Conservation (phyloP, 2,113 vertebrate species). For the Naja naja region DNA sequence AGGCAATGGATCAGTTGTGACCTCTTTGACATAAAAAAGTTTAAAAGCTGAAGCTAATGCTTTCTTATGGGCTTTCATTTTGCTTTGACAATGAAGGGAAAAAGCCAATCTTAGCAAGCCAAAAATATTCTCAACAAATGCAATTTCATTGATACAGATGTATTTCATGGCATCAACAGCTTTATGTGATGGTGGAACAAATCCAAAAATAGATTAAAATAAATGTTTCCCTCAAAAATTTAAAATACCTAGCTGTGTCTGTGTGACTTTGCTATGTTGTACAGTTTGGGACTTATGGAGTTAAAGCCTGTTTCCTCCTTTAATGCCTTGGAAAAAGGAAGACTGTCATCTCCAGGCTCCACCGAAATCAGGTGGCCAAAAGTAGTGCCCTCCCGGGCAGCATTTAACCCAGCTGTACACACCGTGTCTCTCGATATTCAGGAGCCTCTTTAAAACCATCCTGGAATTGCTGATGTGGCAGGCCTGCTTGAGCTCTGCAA, state of each 20-base stretch:
- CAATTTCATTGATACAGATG: slow-evolving; percentile 74
- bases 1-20: slow-evolving; percentile 69
- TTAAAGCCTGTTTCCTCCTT: background rate
- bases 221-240: background rate
- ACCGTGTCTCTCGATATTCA: background rate
- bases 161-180: background rate
- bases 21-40: slow-evolving; percentile 76
- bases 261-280: background rate
- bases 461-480: background rate
- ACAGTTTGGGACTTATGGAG: background rate
- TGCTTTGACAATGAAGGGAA: slow-evolving; percentile 68
- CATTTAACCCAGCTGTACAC: background rate
- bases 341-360: background rate
- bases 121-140: slow-evolving; percentile 72
- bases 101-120: slow-evolving; percentile 72
- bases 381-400: background rate
- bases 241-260: background rate
- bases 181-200: background rate
- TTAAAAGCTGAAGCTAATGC: slow-evolving; percentile 80
- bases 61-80: slow-evolving; percentile 75
- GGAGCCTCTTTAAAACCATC: background rate
- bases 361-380: background rate
- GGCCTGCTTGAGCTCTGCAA: background rate
- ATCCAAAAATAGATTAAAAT: background rate
- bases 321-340: background rate